Evolutionary conservation across 2,797 vertebrate species (phyloP).

Genomic region (Lateolabrax maculatus): DNA sequence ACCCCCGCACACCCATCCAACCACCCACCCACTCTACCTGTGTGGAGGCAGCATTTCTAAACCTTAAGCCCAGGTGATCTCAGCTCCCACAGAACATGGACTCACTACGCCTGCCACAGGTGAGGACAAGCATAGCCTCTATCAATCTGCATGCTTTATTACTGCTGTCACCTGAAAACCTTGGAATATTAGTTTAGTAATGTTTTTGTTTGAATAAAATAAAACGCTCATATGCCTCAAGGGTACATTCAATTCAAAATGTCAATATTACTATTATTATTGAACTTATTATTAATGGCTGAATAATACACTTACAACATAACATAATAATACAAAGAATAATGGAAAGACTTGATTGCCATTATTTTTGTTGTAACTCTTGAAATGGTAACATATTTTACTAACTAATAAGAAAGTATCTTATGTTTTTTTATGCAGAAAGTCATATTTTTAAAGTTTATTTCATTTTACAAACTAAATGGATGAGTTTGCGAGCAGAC

Average conservation of each 20-base stretch:
- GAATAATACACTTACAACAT: background rate
- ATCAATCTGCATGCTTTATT: background rate
- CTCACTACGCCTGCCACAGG: constrained; percentile 66
- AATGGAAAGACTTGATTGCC: background rate
- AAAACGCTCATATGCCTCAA: background rate
- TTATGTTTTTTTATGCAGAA: background rate
- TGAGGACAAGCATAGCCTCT: constrained; percentile 51
- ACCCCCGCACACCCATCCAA: background rate
- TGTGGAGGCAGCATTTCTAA: constrained; percentile 30
- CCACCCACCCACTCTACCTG: constrained; percentile 12
- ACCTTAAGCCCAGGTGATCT: constrained; percentile 54
- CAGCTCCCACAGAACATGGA: constrained; percentile 59
- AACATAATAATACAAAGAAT: too few species aligned
- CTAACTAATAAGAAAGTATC: background rate
- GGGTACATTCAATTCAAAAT: background rate
- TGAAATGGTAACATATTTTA: background rate
- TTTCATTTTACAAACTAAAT: background rate
- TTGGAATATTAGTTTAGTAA: background rate
- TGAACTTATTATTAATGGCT: background rate
- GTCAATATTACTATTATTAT: background rate
- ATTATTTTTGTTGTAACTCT: background rate
- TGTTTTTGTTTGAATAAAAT: background rate
- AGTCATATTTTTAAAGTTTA: background rate
- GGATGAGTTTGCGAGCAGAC: background rate
- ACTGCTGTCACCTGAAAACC: background rate